Conservation (phyloP, 2,797 vertebrate genomes). For the Galagoides demidoff region DNA sequence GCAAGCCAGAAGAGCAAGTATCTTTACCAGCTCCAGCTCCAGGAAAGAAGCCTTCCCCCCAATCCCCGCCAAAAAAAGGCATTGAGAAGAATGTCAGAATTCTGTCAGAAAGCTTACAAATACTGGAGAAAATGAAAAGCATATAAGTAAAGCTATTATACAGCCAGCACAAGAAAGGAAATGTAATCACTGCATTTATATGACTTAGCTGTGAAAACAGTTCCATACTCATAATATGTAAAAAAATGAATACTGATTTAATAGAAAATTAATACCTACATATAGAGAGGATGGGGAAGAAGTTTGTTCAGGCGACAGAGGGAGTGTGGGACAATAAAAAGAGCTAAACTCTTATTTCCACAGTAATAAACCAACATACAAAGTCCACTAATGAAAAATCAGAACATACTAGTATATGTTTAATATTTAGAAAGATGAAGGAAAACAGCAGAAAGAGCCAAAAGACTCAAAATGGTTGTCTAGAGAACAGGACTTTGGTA, state of each 20-base stretch:
- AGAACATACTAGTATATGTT: not conserved
- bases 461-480: not conserved
- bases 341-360: not conserved
- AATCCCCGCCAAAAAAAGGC: not conserved
- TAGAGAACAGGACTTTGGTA: not conserved
- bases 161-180: not conserved
- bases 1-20: not conserved
- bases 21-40: not conserved
- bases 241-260: not conserved
- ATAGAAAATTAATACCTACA: not conserved
- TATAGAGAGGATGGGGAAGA: too few species aligned
- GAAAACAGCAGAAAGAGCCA: not conserved
- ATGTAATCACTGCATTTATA: not conserved
- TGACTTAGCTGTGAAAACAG: not conserved
- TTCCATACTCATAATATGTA: not conserved
- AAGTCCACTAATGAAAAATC: not conserved
- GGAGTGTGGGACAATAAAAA: not conserved
- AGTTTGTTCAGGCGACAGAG: accelerated
- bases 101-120: not conserved
- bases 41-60: not conserved
- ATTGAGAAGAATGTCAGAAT: not conserved
- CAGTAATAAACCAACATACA: not conserved
- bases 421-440: not conserved
- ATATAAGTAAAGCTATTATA: not conserved
- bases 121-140: not conserved